Percentiles rank a stretch among this genome's conserved stretches.
These are phyloP conservation scores for Anodontia alba DNA, from an alignment of 2,888 invertebrate species.

Conservation along the genomic window DNA sequence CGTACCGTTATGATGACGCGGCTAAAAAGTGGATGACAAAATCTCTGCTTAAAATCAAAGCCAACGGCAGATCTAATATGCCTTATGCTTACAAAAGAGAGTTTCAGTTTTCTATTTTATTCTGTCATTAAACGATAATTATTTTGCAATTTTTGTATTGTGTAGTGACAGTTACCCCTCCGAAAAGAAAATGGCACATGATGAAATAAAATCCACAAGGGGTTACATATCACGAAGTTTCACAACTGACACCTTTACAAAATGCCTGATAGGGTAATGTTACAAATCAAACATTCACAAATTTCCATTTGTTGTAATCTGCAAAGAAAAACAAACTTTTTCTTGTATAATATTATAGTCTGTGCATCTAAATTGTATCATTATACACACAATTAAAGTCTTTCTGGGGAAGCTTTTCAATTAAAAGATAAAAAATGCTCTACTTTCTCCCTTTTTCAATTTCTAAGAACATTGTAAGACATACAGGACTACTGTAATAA, in stretches of 20 bases:
- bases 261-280: conserved; percentile 6
- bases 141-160: conserved; percentile 10
- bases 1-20: neutral
- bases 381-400: neutral
- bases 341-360: neutral
- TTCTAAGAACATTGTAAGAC: too few relatives aligned
- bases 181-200: neutral
- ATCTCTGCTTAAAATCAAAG: neutral
- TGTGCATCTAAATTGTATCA: conserved; percentile 16
- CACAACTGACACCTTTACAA: conserved; percentile 12
- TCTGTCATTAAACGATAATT: conserved; percentile 9
- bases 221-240: conserved; percentile 10
- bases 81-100: neutral
- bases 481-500: too few relatives aligned
- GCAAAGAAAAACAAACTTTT: conserved; percentile 1
- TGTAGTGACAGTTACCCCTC: neutral
- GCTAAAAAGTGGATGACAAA: neutral
- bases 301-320: neutral
- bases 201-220: conserved; percentile 11
- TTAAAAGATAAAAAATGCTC: neutral
- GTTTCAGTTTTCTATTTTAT: conserved; percentile 20
- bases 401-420: neutral
- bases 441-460: too few relatives aligned
- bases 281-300: neutral
- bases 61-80: neutral